Percentiles rank a stretch among this genome's conserved stretches.
phyloP scores from a whole-genome alignment of 2,888 invertebrate species.

The Melieria crassipennis region DNA sequence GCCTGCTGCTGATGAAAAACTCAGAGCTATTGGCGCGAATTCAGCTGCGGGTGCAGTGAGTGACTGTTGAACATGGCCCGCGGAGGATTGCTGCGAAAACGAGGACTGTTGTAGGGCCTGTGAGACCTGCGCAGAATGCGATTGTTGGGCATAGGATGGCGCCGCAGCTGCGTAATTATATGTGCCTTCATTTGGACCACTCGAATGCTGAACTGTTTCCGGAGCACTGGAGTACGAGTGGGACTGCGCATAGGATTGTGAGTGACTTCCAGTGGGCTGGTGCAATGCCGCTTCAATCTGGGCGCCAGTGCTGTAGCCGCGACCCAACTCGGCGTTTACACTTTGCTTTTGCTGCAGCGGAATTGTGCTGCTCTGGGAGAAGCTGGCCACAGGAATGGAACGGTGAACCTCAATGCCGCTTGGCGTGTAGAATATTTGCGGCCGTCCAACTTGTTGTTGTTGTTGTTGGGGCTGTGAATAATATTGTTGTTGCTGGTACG shows the following conservation, averaged over 20 bases:
- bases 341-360: slow-evolving; percentile 31
- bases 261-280: too few relatives aligned
- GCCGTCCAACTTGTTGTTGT: slow-evolving; percentile 25
- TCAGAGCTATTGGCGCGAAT: too few relatives aligned
- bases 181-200: neutral
- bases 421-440: slow-evolving; percentile 20
- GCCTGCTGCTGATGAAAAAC: neutral
- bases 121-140: neutral
- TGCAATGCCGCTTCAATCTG: too few relatives aligned
- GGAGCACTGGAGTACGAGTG: neutral
- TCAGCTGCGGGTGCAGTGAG: too few relatives aligned
- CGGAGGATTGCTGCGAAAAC: too few relatives aligned
- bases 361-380: slow-evolving; percentile 43
- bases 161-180: neutral
- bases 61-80: too few relatives aligned
- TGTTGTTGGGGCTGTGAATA: slow-evolving; percentile 7
- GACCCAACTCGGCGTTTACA: neutral
- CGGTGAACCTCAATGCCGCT: slow-evolving; percentile 51
- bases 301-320: too few relatives aligned
- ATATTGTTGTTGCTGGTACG: too few relatives aligned
- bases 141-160: neutral
- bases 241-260: neutral
- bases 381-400: slow-evolving; percentile 53
- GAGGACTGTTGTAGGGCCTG: too few relatives aligned
- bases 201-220: neutral